phyloP scores from a whole-genome alignment of 2,113 vertebrate species.

The Mola mola region DNA sequence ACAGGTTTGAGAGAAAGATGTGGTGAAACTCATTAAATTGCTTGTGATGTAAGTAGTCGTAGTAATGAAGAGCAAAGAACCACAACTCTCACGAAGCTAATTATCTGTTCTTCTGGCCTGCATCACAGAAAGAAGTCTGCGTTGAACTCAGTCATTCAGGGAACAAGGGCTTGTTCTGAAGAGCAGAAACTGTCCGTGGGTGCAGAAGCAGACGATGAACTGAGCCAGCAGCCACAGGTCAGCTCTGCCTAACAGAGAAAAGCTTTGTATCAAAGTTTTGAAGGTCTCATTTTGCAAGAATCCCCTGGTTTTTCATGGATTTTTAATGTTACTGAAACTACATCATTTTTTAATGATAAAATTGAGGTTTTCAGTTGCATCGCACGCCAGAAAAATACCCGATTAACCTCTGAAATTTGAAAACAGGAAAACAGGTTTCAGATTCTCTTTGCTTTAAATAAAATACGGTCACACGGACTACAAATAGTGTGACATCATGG shows the following conservation, averaged over 20 bases:
- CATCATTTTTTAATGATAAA: too few relatives aligned
- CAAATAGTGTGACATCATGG: neutral
- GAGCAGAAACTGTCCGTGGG: constrained; percentile 14
- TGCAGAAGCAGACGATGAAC: constrained; percentile 22
- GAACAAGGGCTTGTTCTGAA: constrained; percentile 30
- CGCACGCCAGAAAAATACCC: too few relatives aligned
- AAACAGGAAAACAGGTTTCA: constrained; percentile 13
- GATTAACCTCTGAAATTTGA: neutral
- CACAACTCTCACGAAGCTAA: constrained; percentile 35
- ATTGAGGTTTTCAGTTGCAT: too few relatives aligned
- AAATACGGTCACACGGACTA: neutral
- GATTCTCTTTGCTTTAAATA: constrained; percentile 6
- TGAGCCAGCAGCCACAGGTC: constrained; percentile 11
- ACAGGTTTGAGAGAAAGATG: constrained; percentile 38
- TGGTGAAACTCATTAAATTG: constrained; percentile 49
- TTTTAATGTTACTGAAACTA: too few relatives aligned
- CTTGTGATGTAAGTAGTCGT: neutral
- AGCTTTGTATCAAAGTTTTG: constrained; percentile 9
- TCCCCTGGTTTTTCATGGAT: constrained; percentile 1
- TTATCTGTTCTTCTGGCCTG: constrained; percentile 29
- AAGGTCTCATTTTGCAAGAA: constrained; percentile 9
- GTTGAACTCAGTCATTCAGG: constrained; percentile 23
- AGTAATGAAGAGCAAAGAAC: constrained; percentile 9
- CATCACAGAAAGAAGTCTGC: constrained; percentile 6
- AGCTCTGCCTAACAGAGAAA: constrained; percentile 3